These are phyloP conservation scores for Mesopsocus fuscifrons DNA, from an alignment of 2,888 invertebrate genomes.

Conservation along the genomic window DNA sequence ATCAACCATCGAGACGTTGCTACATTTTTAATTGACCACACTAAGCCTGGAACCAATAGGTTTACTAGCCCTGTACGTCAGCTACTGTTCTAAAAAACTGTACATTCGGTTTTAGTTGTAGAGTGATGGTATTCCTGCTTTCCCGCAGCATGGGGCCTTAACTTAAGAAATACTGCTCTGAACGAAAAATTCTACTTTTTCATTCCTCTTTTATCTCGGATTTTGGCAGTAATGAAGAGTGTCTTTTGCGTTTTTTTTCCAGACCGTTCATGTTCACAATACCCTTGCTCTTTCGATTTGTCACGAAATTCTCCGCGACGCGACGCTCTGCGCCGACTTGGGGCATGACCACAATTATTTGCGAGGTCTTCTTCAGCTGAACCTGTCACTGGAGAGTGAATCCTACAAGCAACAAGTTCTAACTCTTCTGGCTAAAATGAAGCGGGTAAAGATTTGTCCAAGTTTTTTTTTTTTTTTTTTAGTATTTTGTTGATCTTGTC, in stretches of 20 bases:
- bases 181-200: no score
- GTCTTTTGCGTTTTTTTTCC: not conserved
- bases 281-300: not conserved
- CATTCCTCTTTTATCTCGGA: no score
- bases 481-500: no score
- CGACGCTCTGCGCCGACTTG: not conserved
- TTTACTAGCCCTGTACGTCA: not conserved
- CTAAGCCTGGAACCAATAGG: not conserved
- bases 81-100: no score
- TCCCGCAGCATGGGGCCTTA: no score
- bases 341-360: not conserved
- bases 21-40: constrained; percentile 1
- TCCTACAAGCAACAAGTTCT: not conserved
- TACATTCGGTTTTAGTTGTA: no score
- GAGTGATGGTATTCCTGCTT: no score
- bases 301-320: not conserved
- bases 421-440: not conserved
- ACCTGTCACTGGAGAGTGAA: not conserved
- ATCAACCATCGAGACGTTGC: not conserved
- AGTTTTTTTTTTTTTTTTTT: no score
- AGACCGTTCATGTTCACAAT: constrained; percentile 4
- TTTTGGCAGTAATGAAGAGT: not conserved
- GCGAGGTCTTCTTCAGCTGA: not conserved
- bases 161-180: no score
- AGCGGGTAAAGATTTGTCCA: not conserved